A percentile compares a stretch with the other conserved stretches of the same genome.
phyloP scores from a whole-genome alignment of 1,140 invertebrate species.

The Bombus vancouverensis region DNA sequence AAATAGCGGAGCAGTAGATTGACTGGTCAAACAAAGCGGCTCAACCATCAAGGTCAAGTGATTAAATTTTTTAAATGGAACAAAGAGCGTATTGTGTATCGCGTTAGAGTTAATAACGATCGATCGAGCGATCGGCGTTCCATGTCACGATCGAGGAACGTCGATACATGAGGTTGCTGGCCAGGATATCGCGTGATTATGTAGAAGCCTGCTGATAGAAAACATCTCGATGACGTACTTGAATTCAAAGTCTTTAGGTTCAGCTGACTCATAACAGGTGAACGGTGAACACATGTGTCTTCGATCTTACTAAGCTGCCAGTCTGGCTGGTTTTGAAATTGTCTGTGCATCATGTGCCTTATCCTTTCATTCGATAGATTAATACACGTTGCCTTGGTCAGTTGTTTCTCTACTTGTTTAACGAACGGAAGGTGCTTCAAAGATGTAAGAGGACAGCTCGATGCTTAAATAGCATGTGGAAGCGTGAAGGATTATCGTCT shows the following conservation, averaged over 20 bases:
- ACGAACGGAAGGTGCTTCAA: constrained; percentile 9
- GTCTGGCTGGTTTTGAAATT: constrained; percentile 28
- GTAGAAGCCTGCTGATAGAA: constrained; percentile 34
- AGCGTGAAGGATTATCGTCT: neutral
- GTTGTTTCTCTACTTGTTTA: constrained; percentile 29
- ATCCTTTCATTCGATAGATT: neutral
- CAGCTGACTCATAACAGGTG: constrained; percentile 68
- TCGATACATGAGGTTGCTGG: constrained; percentile 51
- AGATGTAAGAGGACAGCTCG: constrained; percentile 15
- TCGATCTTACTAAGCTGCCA: constrained; percentile 25
- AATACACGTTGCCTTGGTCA: neutral
- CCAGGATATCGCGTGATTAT: constrained; percentile 45
- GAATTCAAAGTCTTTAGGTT: constrained; percentile 40
- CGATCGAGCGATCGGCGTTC: constrained; percentile 25
- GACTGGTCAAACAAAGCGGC: neutral
- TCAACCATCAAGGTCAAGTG: neutral
- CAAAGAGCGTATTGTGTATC: constrained; percentile 11
- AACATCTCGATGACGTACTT: constrained; percentile 34
- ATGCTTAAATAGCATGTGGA: constrained; percentile 11
- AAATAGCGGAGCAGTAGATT: neutral
- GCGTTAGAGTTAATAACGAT: constrained; percentile 34
- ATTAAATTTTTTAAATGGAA: constrained; percentile 6
- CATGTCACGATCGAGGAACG: constrained; percentile 36
- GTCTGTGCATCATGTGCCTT: neutral
- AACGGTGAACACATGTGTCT: constrained; percentile 55